Base-by-base conservation (phyloP, 2,113 vertebrate genomes). In the Sinocyclocheilus anophthalmus region DNA sequence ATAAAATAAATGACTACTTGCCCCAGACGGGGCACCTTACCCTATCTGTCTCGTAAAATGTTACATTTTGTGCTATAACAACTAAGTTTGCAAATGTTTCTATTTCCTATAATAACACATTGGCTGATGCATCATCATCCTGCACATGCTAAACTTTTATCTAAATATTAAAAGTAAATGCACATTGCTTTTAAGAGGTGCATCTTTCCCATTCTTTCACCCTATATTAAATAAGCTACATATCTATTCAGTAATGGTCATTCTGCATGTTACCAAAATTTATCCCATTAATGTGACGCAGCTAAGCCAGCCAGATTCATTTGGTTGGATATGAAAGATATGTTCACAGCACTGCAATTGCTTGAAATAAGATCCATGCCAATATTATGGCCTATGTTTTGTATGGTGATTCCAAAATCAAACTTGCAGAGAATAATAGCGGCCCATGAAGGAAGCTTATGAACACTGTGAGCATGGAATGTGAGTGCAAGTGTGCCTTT, bases 401-500 rank as follows among this genome's bases (percentile, higher is more conserved):
- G 26, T 55, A 55, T 33, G 30, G 76, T 3, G 30, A 78, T 59
- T 78, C 18, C 8, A 78, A 76, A 76, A 50, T 50, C 45, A 39
- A 59, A 45, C 78, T 42, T 12, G 11, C n/a, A 45, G 79, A 11
- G 8, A 45, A 26, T 30, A 67, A 20, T 0, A 3, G 9, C 9
- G 4, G 42, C 3, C 8, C 37, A 65, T 48, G 37, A 39, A 65
- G 55, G 10, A 79, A 79, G 30, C 55, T 13, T 3, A 33, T 76
- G 24, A 61, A 24, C 4, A 39, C 22, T 63, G 30, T 30, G 18
- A 22, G 11, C 18, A 72, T 57, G 48, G 9, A 83, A 72, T 55
- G 45, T 30, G 26, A 55, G 24, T 14, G 81, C 48, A 70, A 65
- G 37, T 72, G 45, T 83, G 45, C 20, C 65, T 83, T 81, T 81